phyloP scores from a whole-genome alignment of 2,888 invertebrate genomes.

The Saturnia pavonia region DNA sequence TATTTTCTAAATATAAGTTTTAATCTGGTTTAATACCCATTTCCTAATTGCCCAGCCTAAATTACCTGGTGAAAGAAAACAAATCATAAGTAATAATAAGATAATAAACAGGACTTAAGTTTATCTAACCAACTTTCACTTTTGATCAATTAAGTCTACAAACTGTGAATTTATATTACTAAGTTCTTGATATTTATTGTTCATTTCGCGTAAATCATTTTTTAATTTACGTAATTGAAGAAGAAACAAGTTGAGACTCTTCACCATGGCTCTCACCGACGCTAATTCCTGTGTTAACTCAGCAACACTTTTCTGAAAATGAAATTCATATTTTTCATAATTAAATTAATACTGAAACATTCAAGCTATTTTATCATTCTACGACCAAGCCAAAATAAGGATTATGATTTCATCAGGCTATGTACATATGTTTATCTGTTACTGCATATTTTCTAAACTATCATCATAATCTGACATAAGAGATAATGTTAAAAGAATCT shows the following conservation, averaged over 20 bases:
- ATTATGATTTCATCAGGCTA: no score
- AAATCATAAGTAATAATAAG: not conserved
- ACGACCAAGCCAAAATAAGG: no score
- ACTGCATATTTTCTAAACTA: no score
- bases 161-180: constrained; percentile 61
- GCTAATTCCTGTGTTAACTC: constrained; percentile 62
- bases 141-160: constrained; percentile 31
- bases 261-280: constrained; percentile 55
- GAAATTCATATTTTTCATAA: not conserved
- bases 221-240: constrained; percentile 54
- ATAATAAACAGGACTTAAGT: not conserved
- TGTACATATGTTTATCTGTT: no score
- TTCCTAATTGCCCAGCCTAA: not conserved
- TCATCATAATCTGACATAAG: no score
- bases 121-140: constrained; percentile 22
- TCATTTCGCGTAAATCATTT: constrained; percentile 48
- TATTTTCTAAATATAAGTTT: not conserved
- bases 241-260: constrained; percentile 52
- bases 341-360: not conserved
- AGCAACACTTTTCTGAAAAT: constrained; percentile 48
- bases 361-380: no score
- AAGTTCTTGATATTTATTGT: constrained; percentile 56
- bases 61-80: no score
- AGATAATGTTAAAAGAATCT: no score
- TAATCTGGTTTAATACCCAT: not conserved